Evolutionary conservation across 2,113 vertebrate species (phyloP).

Genomic region (Balaenoptera acutorostrata): DNA sequence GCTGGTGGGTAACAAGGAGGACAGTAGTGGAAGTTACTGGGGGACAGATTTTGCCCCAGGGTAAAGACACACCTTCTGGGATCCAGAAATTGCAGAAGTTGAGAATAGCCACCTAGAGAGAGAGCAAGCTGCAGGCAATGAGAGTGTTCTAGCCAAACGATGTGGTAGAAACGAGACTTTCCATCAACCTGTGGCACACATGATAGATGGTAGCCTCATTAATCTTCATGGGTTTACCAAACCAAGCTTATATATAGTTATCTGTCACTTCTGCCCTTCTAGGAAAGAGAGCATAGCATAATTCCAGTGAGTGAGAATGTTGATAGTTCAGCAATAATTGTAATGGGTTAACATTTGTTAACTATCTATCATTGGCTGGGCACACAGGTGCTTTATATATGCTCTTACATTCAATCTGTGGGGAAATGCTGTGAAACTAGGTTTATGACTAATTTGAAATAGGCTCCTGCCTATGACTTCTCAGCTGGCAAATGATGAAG

Average conservation of each 20-base stretch:
- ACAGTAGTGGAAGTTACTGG: background rate
- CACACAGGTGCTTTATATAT: background rate
- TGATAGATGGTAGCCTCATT: background rate
- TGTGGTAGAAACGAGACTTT: background rate
- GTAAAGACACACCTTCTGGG: background rate
- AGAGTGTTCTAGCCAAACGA: background rate
- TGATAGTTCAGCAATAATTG: background rate
- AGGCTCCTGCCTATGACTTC: background rate
- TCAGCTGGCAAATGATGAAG: background rate
- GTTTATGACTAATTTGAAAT: background rate
- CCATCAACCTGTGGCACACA: fast-evolving
- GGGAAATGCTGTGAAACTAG: background rate
- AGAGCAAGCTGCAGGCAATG: background rate
- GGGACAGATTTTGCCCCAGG: background rate
- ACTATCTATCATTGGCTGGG: background rate
- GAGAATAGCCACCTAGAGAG: background rate
- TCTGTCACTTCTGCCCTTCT: background rate
- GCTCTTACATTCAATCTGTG: background rate
- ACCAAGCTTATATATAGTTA: background rate
- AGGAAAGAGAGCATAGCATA: background rate
- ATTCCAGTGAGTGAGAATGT: background rate
- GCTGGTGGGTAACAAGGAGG: background rate
- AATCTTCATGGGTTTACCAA: background rate
- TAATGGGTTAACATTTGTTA: background rate
- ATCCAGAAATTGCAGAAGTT: background rate